phyloP scores from a whole-genome alignment of 2,888 invertebrate species.

The Hedya salicella region DNA sequence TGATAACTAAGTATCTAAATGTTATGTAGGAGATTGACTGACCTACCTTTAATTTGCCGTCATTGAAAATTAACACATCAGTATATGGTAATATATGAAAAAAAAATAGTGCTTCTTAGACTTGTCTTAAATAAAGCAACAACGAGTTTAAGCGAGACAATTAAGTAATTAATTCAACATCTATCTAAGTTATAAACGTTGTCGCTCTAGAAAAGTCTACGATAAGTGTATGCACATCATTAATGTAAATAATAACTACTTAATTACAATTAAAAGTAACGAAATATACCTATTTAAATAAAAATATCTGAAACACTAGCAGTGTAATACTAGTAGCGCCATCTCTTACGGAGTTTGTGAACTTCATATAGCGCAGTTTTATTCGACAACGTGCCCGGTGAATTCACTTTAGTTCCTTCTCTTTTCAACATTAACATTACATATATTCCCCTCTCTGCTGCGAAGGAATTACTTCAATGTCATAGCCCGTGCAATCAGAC shows the following conservation, averaged over 20 bases:
- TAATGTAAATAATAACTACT: too few species aligned
- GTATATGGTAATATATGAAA: constrained; percentile 2
- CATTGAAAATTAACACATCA: constrained; percentile 19
- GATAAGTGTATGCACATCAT: background rate
- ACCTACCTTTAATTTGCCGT: background rate
- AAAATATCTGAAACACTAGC: constrained; percentile 7
- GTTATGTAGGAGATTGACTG: background rate
- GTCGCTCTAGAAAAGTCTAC: background rate
- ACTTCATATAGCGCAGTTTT: constrained; percentile 64
- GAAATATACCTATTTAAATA: constrained; percentile 1
- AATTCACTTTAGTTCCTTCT: constrained; percentile 63
- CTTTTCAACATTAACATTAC: constrained; percentile 57
- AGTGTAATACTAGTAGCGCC: constrained; percentile 64
- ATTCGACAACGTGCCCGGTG: constrained; percentile 68
- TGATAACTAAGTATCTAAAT: background rate
- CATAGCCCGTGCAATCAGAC: constrained; percentile 57
- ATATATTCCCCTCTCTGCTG: constrained; percentile 64
- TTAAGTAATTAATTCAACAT: background rate
- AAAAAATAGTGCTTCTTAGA: constrained; percentile 8
- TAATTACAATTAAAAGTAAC: background rate
- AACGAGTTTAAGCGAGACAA: background rate
- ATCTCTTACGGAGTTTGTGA: constrained; percentile 68
- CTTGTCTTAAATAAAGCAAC: constrained; percentile 5
- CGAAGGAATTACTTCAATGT: constrained; percentile 58
- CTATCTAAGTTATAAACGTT: background rate